Evolutionary conservation across 2,797 vertebrate species (phyloP), one percentile per base, ranked within the genome.

Genomic region (Phoeniculus purpureus): DNA sequence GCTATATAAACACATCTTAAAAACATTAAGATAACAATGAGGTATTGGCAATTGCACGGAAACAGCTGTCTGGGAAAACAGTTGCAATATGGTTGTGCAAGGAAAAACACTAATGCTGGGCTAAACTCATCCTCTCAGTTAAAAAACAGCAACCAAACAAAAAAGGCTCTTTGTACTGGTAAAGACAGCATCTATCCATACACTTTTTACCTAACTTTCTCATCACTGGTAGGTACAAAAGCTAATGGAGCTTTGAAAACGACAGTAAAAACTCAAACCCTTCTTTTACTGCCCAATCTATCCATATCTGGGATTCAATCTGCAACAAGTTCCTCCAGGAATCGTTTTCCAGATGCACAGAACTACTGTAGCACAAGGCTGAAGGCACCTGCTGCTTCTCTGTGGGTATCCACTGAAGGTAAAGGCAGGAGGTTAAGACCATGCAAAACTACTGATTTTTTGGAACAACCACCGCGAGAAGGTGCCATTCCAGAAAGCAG

Each of bases 151-250:
- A 37, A 37, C 37, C 37, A 29, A 43, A 15, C 19, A 21, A 50
- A 17, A 20, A n/a, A 0, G 29, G n/a, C 11, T 32, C 5, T 52
- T 81, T 2, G 3, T 21, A 58, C 21, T 1, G 0, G 11, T 34
- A 51, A 50, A 73, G 32, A 58, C 52, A 70, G 23, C 13, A 58
- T 25, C 10, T 51, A 27, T 9, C 12, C 31, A 15, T 52, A 64
- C 19, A 17, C 8, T 62, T 76, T 47, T 65, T 32, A 31, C 23
- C 21, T 54, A 55, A 81, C 3, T 23, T 73, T 43, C 70, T 66
- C 22, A 20, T 23, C 15, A 15, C 23, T 40, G 55, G 8, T 13
- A 76, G 17, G 7, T 40, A 76, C 6, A 78, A 84, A 72, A 54
- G 22, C 19, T 47, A 19, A 27, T 13, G 4, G 15, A 79, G n/a